Conservation (phyloP, 2,888 invertebrate genomes). For the Cotesia congregata region DNA sequence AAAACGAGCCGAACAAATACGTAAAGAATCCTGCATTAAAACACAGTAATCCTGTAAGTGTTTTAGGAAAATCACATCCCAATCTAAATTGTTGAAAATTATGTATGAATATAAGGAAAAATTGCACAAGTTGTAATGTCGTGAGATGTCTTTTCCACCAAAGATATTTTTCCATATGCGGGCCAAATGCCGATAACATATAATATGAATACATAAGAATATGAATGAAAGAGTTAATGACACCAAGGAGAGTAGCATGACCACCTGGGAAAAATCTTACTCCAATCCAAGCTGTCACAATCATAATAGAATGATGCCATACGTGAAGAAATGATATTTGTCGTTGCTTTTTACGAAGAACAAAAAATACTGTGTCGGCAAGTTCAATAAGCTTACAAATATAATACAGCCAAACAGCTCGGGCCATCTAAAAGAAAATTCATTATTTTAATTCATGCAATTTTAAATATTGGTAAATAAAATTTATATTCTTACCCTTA, state of each 20-base stretch:
- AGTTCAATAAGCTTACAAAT: conserved; percentile 84
- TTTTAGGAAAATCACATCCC: conserved; percentile 75
- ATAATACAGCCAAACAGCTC: conserved; percentile 76
- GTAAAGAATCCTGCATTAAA: conserved; percentile 81
- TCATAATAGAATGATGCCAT: conserved; percentile 89
- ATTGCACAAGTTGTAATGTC: conserved; percentile 88
- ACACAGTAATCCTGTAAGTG: conserved; percentile 77
- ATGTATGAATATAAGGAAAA: conserved; percentile 82
- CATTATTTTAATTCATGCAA: neutral
- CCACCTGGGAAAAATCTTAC: conserved; percentile 86
- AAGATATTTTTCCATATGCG: conserved; percentile 87
- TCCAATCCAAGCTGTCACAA: conserved; percentile 85
- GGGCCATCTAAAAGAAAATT: conserved; percentile 66
- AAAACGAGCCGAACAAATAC: conserved; percentile 85
- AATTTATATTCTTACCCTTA: conserved; percentile 74
- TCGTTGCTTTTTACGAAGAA: conserved; percentile 88
- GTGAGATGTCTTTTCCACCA: conserved; percentile 98
- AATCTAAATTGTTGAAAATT: conserved; percentile 76
- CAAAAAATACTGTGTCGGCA: conserved; percentile 88
- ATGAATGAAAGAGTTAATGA: conserved; percentile 91
- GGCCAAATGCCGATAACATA: conserved; percentile 88
- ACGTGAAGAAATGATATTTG: conserved; percentile 92
- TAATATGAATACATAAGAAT: conserved; percentile 94
- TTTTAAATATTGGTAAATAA: neutral
- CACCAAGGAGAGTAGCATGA: conserved; percentile 87